Evolutionary conservation across 2,888 invertebrate genomes (phyloP), one percentile per base, ranked within the genome.

Genomic region (Xanthorhoe designata): DNA sequence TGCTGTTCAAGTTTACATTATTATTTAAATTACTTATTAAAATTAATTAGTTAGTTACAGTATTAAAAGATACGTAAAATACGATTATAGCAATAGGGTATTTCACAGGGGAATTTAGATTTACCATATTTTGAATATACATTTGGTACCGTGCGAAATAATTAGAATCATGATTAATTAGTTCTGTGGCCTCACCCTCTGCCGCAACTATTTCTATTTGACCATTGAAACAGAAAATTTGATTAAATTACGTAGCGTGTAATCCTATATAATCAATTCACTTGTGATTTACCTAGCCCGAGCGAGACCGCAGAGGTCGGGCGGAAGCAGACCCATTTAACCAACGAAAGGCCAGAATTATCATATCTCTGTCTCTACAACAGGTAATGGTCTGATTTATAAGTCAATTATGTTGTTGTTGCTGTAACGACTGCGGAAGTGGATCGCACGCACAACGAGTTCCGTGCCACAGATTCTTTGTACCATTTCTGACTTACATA

Each of bases 261-360:
- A 13, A 51, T 51, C 29, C 24, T 53, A 24, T 47, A 38, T n/a
- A 62, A 65, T 65, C 58, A 61, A 66, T 64, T 62, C 38, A 35
- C 29, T 19, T 24, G 53, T 66, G 67, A 66, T 70, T 68, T 68
- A 70, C 32, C 47, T 52, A 55, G 47, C 51, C 18, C 51, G 13
- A 61, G 56, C 60, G 32, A 54, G n/a, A 59, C 38, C 18, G 7
- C 17, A 18, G 15, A 51, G 24, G 24, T 24, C 24, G 24, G 24
- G 24, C 24, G 24, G 1, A 70, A 56, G 60, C 57, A 15, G 60
- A 35, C 62, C 65, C 60, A 66, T 72, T 67, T 69, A 64, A 60
- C 64, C 66, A 68, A 71, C 64, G 51, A 73, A 73, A 68, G 66
- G 68, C 56, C 58, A 47, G 52, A 69, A 73, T 71, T 71, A 73